Evolutionary conservation across 2,113 vertebrate genomes (phyloP), one percentile per base, ranked within the genome.

Genomic region (Hyaena hyaena): DNA sequence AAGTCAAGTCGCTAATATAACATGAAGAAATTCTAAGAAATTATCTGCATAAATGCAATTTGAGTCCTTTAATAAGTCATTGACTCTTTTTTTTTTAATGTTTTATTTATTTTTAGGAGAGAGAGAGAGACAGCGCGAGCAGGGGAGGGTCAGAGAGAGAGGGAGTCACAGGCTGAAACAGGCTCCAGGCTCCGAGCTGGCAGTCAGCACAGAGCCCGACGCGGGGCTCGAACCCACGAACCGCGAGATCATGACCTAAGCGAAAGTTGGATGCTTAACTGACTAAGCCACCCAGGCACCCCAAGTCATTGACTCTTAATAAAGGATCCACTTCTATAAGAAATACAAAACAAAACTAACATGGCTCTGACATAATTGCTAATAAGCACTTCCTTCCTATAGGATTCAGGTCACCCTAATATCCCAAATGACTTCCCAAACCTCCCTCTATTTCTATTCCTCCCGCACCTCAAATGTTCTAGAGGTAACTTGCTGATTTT

Each of bases 341-440:
- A 97, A 89, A 93, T 33, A 53, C 33, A 93, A 92, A 81, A 86
- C 12, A 90, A 90, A 94, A 45, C 4, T 24, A 63, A 63, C 2
- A 79, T 8, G 31, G 65, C 26, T 96, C 39, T 93, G 55, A 88
- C 87, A 94, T 1, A 66, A 35, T 17, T 79, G 5, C 26, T 87
- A 85, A 80, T 10, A 65, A 50, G 95, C 35, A 79, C 24, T 33
- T 74, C 53, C 45, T 74, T 77, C 43, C 88, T 65, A 35, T 8
- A 33, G 10, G 16, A 77, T 83, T 84, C 53, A 63, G 23, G 48
- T 82, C 83, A 86, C 26, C 15, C 24, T 81, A 50, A 80, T 10
- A 33, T 6, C 1, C 48, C 45, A 48, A 82, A 69, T 61, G 24
- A 76, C 16, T 45, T 77, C 53, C 26, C 19, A 48, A 6, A 73